Conservation (phyloP, 1,140 invertebrate genomes). For the Zelostemma sp. region DNA sequence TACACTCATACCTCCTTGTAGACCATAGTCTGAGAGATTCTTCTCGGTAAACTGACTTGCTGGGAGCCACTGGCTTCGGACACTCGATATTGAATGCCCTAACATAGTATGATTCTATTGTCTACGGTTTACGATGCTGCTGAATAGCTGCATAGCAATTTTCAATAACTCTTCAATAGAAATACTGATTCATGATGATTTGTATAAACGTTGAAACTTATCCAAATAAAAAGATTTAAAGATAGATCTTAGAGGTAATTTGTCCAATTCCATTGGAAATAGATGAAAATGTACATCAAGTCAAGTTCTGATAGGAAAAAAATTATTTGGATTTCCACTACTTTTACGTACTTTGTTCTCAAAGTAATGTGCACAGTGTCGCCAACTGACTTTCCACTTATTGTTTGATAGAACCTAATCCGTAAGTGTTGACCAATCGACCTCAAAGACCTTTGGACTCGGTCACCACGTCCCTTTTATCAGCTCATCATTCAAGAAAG, state of each 20-base stretch:
- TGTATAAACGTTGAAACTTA: too few relatives aligned
- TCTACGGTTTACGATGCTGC: too few relatives aligned
- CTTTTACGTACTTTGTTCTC: conserved; percentile 19
- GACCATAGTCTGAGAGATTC: conserved; percentile 6
- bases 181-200: too few relatives aligned
- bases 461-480: conserved; percentile 40
- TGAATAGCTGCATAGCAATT: too few relatives aligned
- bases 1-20: not conserved
- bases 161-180: too few relatives aligned
- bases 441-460: conserved; percentile 53
- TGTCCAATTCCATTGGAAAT: too few relatives aligned
- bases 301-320: conserved; percentile 13
- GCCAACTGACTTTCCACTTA: conserved; percentile 26
- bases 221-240: too few relatives aligned
- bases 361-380: conserved; percentile 26
- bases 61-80: conserved; percentile 4
- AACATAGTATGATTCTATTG: not conserved
- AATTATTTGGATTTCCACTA: conserved; percentile 26
- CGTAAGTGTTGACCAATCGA: conserved; percentile 52
- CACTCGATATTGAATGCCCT: conserved; percentile 16
- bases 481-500: conserved; percentile 38
- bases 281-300: not conserved
- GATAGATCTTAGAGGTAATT: too few relatives aligned
- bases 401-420: conserved; percentile 51
- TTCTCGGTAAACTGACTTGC: conserved; percentile 26